Evolutionary conservation across 2,888 invertebrate species (phyloP), one percentile per base, ranked within the genome.

Genomic region (Marronus borbonicus): DNA sequence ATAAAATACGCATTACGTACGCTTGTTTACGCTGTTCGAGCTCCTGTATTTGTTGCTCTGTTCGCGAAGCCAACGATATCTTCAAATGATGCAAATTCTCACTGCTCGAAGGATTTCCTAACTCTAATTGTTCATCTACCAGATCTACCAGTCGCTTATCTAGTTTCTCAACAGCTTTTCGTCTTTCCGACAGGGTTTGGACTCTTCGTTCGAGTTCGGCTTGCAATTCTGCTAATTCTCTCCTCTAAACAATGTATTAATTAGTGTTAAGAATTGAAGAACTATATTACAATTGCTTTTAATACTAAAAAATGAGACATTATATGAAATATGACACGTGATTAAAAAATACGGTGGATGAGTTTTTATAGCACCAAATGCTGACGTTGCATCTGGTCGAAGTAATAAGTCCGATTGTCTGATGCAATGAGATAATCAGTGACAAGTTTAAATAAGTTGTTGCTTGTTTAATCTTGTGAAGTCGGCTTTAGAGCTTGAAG

Each of bases 181-280:
- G 92, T 80, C 92, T 92, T 31, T 92, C 91, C 62, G 92, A 91
- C 31, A 92, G 91, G 64, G 91, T 91, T 85, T 90, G 91, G 83
- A 92, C 93, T 84, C 91, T 92, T 77, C 88, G 91, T 85, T 91
- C 91, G 2, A 95, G 88, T 88, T 95, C 93, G 2, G 91, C 91
- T 85, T 95, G 95, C 76, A 95, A 83, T 58, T 92, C 92, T 36
- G 92, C 91, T 50, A 95, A 88, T 87, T 95, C 95, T 83, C 93
- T 93, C 88, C 94, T 93, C 95, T 95, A 84, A 69, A 86, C 85
- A n/a, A 20, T 36, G 14, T n/a, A 39, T 36, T 55, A 66, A 1
- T 58, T 55, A 66, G 4, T 58, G 14, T 31, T 39, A 78, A 39
- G 44, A 10, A 44, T 44, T 44, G 8, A 12, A 12, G 2, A 44